Evolutionary conservation across 2,797 vertebrate genomes (phyloP), one percentile per base, ranked within the genome.

Genomic region (Acanthornis magna): DNA sequence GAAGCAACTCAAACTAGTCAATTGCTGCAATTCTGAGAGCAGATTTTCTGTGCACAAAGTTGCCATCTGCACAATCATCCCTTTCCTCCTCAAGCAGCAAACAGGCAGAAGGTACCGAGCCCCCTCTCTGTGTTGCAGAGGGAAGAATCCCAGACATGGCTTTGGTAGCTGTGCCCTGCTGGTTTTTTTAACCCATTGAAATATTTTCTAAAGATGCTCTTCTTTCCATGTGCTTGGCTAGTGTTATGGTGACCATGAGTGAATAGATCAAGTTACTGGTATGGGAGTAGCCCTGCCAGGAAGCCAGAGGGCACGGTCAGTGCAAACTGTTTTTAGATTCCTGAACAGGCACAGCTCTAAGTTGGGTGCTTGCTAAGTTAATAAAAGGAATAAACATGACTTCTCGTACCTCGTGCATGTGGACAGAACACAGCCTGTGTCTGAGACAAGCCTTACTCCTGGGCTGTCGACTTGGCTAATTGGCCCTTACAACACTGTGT

Each of bases 181-280:
- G 58, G 0, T 18, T 92, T 96, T 93, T 96, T 96, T 92, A 92
- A 96, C 70, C 45, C 77, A 27, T 92, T 92, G 84, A 91, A 85
- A 74, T 78, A 86, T 93, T 96, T 96, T 95, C 79, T 86, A 78
- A 92, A 96, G 94, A 95, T 96, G 95, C 79, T 96, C 32, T 84
- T 93, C 72, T 96, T 96, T 93, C 87, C 50, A 0, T 86, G 76
- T 71, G 76, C 91, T 96, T 96, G 89, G 91, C 92, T 96, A 91
- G 40, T 76, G 94, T 94, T 94, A 94, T 84, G 95, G 94, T 92
- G 92, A 95, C 94, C 88, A 57, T 67, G 42, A 93, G 70, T 7
- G 82, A n/a, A 14, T 38, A 13, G 84, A 96, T 97, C 95, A 57
- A 32, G 79, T 97, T 97, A 97, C 96, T 90, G 71, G 38, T 88